Evolutionary conservation across 2,113 vertebrate genomes (phyloP).

Genomic region (Gorsachius goisagi): DNA sequence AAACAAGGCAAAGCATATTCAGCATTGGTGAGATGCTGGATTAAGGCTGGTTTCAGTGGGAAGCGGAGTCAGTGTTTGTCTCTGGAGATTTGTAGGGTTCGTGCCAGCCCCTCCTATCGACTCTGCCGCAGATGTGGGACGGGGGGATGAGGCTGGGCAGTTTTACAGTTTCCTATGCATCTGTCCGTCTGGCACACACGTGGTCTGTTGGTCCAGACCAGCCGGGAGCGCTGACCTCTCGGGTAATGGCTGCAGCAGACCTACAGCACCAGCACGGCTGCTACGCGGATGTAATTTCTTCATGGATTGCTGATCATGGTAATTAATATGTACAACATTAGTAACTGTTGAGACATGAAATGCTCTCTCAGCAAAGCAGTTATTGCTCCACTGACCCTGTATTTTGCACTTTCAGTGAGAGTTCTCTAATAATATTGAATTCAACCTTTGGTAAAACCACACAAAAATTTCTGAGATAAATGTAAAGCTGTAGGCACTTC

Average conservation of each 20-base stretch:
- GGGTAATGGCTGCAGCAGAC: not conserved
- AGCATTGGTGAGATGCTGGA: not conserved
- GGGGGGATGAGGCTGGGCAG: not conserved
- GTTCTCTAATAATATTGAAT: not conserved
- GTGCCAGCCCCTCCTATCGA: not conserved
- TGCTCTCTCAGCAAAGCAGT: slow-evolving; percentile 15
- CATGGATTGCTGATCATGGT: slow-evolving; percentile 24
- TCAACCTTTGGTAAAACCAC: not conserved
- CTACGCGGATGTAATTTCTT: not conserved
- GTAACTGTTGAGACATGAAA: slow-evolving; percentile 27
- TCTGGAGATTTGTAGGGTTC: not conserved
- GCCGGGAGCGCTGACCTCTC: not conserved
- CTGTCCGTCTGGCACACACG: rapidly evolving
- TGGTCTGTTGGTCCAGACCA: not conserved
- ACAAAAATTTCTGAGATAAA: not conserved
- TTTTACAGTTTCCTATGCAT: not conserved
- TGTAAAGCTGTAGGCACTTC: not conserved
- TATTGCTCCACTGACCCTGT: slow-evolving; percentile 26
- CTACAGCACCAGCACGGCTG: not conserved
- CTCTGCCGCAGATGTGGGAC: not conserved
- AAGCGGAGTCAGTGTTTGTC: not conserved
- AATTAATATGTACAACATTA: slow-evolving; percentile 43
- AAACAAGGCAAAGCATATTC: not conserved
- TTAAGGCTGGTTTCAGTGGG: not conserved
- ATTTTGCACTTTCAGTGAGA: not conserved